Evolutionary conservation across 2,888 invertebrate species (phyloP), one percentile per base, ranked within the genome.

Genomic region (Melinopterus prodromus): DNA sequence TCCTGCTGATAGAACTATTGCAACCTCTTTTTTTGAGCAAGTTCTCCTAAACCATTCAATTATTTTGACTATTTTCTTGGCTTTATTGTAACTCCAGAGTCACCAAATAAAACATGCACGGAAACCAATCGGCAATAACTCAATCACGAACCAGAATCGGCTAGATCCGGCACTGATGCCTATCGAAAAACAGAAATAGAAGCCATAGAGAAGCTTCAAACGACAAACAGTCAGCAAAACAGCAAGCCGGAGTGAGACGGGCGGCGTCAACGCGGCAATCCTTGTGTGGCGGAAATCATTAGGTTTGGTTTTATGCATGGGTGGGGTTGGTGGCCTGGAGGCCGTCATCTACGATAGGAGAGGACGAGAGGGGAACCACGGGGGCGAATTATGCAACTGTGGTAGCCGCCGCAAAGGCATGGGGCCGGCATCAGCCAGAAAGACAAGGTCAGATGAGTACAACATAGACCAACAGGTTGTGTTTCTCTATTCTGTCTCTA

Each of bases 371-470:
- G 76, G 76, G 71, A 75, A 72, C 77, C 37, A 80, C 82, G 80
- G 82, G 81, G 82, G 83, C 81, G 80, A 80, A 82, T 83, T 83
- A 83, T 83, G 83, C 83, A 83, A 83, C 82, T 77, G 81, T 77
- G 78, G 82, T 71, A 80, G 81, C 83, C 81, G 71, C 16, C 71
- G 71, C 71, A 26, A 71, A 12, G 71, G 26, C 26, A 26, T 71
- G 35, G 71, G 35, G 35, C 74, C 74, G 36, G 37, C 74, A 71
- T 12, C 77, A 82, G 82, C 83, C 83, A 26, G 78, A 83, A 82
- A 83, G 79, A 82, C 83, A 83, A 83, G 83, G 83, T 82, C 83
- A 83, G 80, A 81, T 79, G 79, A 81, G 81, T 82, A 82, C 83
- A 36, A 35, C 26, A 74, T n/a, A 16, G 26, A 74, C 26, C 74